phyloP scores from a whole-genome alignment of 53 echinoderm and acorn worm genomes.

The Henricia sp. region DNA sequence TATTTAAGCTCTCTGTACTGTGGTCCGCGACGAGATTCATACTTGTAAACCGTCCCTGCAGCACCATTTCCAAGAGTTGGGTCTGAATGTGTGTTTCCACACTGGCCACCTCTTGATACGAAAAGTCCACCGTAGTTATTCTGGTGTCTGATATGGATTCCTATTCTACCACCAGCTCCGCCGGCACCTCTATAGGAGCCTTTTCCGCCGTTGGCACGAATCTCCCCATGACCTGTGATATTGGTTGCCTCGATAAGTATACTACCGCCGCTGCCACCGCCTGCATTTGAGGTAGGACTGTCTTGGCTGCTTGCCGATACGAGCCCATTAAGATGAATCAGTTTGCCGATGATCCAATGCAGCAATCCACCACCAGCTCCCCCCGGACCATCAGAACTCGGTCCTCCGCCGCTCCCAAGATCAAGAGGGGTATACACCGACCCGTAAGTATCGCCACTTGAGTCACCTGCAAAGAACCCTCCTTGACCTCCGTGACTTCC shows the following conservation, averaged over 20 bases:
- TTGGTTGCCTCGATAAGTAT: conserved; percentile 84
- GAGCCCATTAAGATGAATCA: conserved; percentile 84
- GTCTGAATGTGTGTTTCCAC: conserved; percentile 46
- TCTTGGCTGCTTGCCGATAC: conserved; percentile 68
- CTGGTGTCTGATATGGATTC: conserved; percentile 85
- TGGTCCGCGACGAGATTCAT: conserved; percentile 86
- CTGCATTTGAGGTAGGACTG: conserved; percentile 57
- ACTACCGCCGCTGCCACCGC: conserved; percentile 94
- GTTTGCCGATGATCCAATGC: conserved; percentile 78
- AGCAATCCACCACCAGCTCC: conserved; percentile 86
- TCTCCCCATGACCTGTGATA: conserved; percentile 91
- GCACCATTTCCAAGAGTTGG: conserved; percentile 73
- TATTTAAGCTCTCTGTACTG: conserved; percentile 95
- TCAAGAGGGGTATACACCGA: conserved; percentile 81
- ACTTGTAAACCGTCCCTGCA: conserved; percentile 91
- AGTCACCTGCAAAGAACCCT: conserved; percentile 44
- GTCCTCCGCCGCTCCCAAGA: conserved; percentile 88
- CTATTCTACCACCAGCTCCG: conserved; percentile 90
- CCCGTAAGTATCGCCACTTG: conserved; percentile 69
- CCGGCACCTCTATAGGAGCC: conserved; percentile 71
- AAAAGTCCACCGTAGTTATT: conserved; percentile 88
- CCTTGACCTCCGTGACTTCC: conserved; percentile 83
- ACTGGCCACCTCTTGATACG: conserved; percentile 71
- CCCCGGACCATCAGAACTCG: conserved; percentile 63
- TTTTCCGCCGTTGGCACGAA: conserved; percentile 77